Conservation (phyloP, 2,797 vertebrate genomes). For the Clarias platycephalus region DNA sequence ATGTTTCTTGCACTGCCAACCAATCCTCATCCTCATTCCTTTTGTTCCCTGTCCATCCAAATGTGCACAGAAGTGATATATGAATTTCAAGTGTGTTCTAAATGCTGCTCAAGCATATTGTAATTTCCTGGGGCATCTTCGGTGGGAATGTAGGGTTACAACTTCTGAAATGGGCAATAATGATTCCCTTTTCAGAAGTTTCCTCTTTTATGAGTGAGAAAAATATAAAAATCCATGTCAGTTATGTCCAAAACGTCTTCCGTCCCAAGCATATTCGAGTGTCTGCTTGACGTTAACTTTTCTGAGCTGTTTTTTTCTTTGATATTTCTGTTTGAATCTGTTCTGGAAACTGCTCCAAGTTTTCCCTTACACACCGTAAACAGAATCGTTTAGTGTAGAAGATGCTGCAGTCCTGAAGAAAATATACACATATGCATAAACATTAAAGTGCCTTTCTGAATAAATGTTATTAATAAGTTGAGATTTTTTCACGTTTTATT, state of each 20-base stretch:
- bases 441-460: background rate
- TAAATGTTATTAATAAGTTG: background rate
- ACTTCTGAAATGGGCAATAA: background rate
- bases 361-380: conserved; percentile 78
- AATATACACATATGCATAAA: background rate
- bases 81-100: conserved; percentile 1
- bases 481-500: background rate
- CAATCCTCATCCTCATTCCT: background rate
- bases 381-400: conserved; percentile 90
- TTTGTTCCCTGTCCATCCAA: background rate
- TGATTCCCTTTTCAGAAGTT: background rate
- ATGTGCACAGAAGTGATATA: background rate
- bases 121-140: background rate
- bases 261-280: background rate
- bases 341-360: conserved; percentile 80
- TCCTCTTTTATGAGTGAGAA: background rate
- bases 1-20: background rate
- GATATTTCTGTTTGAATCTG: conserved; percentile 81
- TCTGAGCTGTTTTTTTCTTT: conserved; percentile 72
- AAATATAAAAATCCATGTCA: background rate
- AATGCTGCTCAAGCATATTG: background rate
- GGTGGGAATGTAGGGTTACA: background rate
- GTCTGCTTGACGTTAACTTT: conserved; percentile 57
- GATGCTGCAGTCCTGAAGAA: conserved; percentile 84
- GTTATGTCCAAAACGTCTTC: background rate